Conservation (phyloP, 2,797 vertebrate genomes). For the Manis crassicaudata region DNA sequence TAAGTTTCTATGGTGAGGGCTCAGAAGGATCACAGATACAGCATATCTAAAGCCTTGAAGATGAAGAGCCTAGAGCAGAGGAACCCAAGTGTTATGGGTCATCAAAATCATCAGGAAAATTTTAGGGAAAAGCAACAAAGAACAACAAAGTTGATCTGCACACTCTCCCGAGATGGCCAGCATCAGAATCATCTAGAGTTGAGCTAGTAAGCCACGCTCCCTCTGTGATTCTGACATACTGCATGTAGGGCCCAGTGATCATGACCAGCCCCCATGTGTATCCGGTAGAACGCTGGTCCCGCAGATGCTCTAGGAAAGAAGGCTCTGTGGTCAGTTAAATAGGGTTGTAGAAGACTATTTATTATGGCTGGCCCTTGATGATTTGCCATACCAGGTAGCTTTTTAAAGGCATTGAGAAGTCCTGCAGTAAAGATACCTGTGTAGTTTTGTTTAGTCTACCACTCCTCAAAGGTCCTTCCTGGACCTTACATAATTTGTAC, state of each 20-base stretch:
- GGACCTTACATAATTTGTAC: neutral
- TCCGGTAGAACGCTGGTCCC: neutral
- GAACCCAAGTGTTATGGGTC: neutral
- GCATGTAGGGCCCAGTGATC: neutral
- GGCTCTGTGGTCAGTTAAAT: neutral
- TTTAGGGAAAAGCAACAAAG: neutral
- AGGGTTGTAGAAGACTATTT: neutral
- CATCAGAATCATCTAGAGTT: neutral
- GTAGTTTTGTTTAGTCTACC: neutral
- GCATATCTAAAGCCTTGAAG: neutral
- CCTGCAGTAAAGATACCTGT: neutral
- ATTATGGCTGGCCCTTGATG: neutral
- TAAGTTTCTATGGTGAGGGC: neutral
- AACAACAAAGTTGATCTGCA: neutral
- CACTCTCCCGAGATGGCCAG: neutral
- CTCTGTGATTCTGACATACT: neutral
- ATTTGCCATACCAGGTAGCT: neutral
- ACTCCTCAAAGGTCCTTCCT: neutral
- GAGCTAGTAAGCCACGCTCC: neutral
- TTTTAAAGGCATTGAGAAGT: neutral
- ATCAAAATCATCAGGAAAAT: neutral
- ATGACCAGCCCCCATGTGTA: rapidly evolving
- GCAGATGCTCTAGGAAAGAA: neutral
- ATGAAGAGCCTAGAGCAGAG: neutral
- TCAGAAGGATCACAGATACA: neutral